Evolutionary conservation across 2,888 invertebrate genomes (phyloP).

Genomic region (Oegoconia quadripuncta): DNA sequence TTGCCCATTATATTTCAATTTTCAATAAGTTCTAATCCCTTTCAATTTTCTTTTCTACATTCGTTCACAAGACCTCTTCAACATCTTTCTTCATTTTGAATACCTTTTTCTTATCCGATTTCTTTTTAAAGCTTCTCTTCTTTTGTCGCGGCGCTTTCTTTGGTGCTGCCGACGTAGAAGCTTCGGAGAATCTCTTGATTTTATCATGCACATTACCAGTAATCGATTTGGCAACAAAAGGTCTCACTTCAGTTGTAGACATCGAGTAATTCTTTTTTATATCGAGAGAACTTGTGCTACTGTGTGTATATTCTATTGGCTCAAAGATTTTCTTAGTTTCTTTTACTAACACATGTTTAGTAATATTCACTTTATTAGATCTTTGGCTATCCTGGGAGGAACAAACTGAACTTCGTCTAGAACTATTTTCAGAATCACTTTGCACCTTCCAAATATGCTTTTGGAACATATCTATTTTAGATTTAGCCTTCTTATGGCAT

Average conservation of each 20-base stretch:
- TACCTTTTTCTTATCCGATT: conserved; percentile 52
- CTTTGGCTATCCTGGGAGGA: conserved; percentile 49
- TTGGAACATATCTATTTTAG: conserved; percentile 73
- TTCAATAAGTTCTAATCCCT: too few species aligned
- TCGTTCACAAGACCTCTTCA: conserved; percentile 55
- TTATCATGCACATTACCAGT: conserved; percentile 68
- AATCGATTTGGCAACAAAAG: conserved; percentile 43
- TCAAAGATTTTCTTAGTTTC: conserved; percentile 61
- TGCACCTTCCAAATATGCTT: conserved; percentile 63
- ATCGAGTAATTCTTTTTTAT: conserved; percentile 38
- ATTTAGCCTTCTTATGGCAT: conserved; percentile 66
- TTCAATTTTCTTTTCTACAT: background rate
- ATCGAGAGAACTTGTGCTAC: conserved; percentile 40
- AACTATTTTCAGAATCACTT: conserved; percentile 61
- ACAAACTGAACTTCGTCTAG: conserved; percentile 52
- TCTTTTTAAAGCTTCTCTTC: conserved; percentile 54
- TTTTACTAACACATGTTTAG: conserved; percentile 40
- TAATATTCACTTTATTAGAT: conserved; percentile 28
- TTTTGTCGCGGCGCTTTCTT: conserved; percentile 49
- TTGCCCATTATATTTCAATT: too few species aligned
- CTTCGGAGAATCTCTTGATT: conserved; percentile 62
- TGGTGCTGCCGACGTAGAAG: conserved; percentile 41
- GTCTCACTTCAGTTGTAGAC: conserved; percentile 34
- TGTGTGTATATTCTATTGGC: conserved; percentile 41
- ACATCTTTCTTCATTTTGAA: conserved; percentile 63